Evolutionary conservation across 64 coral and sea anemone genomes (phyloP).

Genomic region (Porites australiensis): DNA sequence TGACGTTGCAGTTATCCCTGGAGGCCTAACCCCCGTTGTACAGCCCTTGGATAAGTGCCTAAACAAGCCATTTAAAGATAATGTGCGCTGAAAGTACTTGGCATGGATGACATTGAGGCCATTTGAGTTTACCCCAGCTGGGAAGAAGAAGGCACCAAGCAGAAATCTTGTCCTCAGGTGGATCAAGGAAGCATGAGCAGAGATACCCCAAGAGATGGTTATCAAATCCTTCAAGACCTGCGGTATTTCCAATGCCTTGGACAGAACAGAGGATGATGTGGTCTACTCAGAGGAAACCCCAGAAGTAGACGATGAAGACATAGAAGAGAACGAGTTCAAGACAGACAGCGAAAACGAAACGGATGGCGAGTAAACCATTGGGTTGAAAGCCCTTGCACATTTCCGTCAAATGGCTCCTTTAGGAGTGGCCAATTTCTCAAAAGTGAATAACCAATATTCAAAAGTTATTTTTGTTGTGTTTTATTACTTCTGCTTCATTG

Average conservation of each 20-base stretch:
- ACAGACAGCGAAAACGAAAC: slow-evolving; percentile 26
- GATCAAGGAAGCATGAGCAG: slow-evolving; percentile 50
- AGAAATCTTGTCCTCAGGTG: slow-evolving; percentile 55
- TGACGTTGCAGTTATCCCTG: slow-evolving; percentile 53
- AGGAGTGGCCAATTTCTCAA: slow-evolving; percentile 4
- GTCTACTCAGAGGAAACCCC: slow-evolving; percentile 33
- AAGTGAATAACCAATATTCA: slow-evolving; percentile 10
- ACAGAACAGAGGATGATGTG: slow-evolving; percentile 59
- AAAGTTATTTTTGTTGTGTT: slow-evolving; percentile 1
- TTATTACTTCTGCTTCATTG: slow-evolving; percentile 26
- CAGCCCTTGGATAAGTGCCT: slow-evolving; percentile 58
- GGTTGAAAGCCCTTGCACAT: slow-evolving; percentile 27
- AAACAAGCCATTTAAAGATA: slow-evolving; percentile 76
- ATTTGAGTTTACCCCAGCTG: slow-evolving; percentile 24
- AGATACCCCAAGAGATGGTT: slow-evolving; percentile 52
- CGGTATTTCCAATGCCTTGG: slow-evolving; percentile 54
- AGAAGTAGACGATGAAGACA: slow-evolving; percentile 29
- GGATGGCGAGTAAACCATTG: neutral
- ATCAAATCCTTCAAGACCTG: slow-evolving; percentile 49
- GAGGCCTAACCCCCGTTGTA: slow-evolving; percentile 51
- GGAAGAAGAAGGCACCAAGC: slow-evolving; percentile 44
- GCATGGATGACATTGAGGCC: slow-evolving; percentile 45
- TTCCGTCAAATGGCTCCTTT: slow-evolving; percentile 16
- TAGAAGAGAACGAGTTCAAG: slow-evolving; percentile 38
- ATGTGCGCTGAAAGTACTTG: slow-evolving; percentile 27